Evolutionary conservation across 2,113 vertebrate species (phyloP).

Genomic region (Xiphophorus maculatus): DNA sequence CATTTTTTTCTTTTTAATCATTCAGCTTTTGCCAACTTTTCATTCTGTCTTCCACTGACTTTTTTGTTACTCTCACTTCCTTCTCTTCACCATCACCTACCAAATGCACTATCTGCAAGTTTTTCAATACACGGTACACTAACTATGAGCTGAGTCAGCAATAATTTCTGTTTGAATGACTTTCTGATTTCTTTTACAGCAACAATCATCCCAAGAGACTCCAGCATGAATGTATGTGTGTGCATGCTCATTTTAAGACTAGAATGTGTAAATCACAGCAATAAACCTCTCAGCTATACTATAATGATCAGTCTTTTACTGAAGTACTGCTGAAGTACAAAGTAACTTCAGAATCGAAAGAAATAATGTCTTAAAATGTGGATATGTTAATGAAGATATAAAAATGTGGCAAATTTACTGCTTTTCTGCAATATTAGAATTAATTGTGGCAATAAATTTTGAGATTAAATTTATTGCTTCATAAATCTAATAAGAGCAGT

Average conservation of each 20-base stretch:
- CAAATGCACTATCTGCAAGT: constrained; percentile 28
- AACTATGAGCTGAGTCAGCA: constrained; percentile 51
- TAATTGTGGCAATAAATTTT: not conserved
- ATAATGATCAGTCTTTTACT: constrained; percentile 19
- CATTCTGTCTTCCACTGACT: constrained; percentile 3
- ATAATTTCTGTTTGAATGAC: constrained; percentile 47
- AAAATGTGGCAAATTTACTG: not conserved
- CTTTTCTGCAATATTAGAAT: not conserved
- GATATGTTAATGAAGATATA: not conserved
- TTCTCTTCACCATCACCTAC: constrained; percentile 29
- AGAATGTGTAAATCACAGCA: not conserved
- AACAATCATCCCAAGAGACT: constrained; percentile 42
- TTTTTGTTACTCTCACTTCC: not conserved
- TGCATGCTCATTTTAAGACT: not conserved
- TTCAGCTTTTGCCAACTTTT: constrained; percentile 7
- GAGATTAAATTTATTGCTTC: not conserved
- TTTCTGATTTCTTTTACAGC: constrained; percentile 53
- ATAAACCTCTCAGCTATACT: constrained; percentile 44
- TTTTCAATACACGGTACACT: constrained; percentile 28
- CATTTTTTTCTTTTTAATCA: not conserved
- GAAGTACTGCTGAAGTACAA: not conserved
- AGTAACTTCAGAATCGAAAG: not conserved
- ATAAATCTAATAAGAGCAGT: not conserved
- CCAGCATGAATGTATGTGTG: not conserved
- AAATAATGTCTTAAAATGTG: not conserved